Base-by-base conservation (phyloP, 2,888 invertebrate genomes). In the Beris chalybata region DNA sequence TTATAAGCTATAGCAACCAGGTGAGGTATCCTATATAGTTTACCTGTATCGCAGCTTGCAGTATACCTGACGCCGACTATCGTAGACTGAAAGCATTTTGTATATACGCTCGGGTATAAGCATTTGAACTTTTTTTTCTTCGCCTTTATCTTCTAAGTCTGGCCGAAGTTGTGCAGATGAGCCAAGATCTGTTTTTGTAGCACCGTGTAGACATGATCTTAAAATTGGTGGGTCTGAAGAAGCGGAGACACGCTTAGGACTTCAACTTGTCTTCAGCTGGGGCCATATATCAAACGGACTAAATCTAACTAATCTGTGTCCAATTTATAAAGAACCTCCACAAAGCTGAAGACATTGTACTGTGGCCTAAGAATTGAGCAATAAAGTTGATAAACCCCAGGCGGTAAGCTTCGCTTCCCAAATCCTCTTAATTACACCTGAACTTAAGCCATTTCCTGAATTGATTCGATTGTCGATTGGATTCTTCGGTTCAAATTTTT, bases 71-170 rank as follows among this genome's bases (percentile, higher is more conserved):
- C 9, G 38, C 38, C 38, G 38, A 38, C 38, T 38, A 7, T 38
- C 7, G 38, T 38, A 22, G 5, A 48, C 12, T 15, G 57, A 43
- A 50, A 66, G 58, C 32, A 38, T 66, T 66, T 52, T 66, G 57
- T 11, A 45, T 11, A 45, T 58, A 57, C 57, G 57, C 66, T 66
- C 3, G 22, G 22, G 22, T 22, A 58, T 58, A 58, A 66, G 58
- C 58, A 59, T 43, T 58, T 66, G 66, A 66, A 58, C 66, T 58
- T 66, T 66, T 59, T n/a, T 66, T 52, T 38, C 9, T 38, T 38
- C 9, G 38, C 38, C 9, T 38, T 9, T 38, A 22, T 22, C 22
- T 22, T 22, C 22, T 22, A 22, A 3, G 22, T 3, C 22, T 22
- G 22, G 3, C 9, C 38, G 38, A 38, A 38, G 38, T 38, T 38